These are phyloP conservation scores for Hirtodrosophila confusa DNA, from an alignment of 2,888 invertebrate genomes.

Conservation along the genomic window DNA sequence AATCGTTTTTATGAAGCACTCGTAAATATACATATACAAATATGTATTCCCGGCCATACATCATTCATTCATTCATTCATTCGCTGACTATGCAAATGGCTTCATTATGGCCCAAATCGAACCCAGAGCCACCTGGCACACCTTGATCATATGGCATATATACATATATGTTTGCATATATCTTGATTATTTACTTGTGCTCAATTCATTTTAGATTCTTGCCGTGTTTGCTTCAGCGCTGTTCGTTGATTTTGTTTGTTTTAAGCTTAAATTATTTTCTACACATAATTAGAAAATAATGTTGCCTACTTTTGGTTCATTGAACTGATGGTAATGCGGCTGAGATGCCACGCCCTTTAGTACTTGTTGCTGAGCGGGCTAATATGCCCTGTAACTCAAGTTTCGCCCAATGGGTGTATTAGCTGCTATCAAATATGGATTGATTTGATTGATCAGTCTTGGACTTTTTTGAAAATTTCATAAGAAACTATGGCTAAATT, in stretches of 20 bases:
- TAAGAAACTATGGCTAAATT: too few species aligned
- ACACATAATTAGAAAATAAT: conserved; percentile 71
- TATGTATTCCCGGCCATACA: conserved; percentile 20
- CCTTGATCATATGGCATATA: conserved; percentile 41
- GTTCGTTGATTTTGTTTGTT: conserved; percentile 52
- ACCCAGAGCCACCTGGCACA: conserved; percentile 61
- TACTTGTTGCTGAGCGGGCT: conserved; percentile 16
- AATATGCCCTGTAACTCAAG: conserved; percentile 16
- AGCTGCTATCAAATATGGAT: not conserved
- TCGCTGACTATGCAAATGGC: conserved; percentile 57
- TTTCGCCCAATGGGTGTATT: not conserved
- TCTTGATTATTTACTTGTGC: conserved; percentile 62
- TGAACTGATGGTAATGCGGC: conserved; percentile 59
- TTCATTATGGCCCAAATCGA: conserved; percentile 50
- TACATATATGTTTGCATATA: conserved; percentile 21
- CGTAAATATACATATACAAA: conserved; percentile 8
- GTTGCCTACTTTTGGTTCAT: conserved; percentile 79
- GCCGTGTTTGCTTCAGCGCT: conserved; percentile 24
- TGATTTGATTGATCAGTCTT: too few species aligned
- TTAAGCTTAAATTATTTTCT: conserved; percentile 64
- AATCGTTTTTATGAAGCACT: conserved; percentile 41
- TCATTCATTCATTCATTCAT: conserved; percentile 37
- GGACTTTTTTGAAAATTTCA: too few species aligned
- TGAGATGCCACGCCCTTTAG: conserved; percentile 48
- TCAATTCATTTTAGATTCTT: conserved; percentile 42